phyloP scores from a whole-genome alignment of 2,797 vertebrate genomes.

The Gadopsis marmoratus region DNA sequence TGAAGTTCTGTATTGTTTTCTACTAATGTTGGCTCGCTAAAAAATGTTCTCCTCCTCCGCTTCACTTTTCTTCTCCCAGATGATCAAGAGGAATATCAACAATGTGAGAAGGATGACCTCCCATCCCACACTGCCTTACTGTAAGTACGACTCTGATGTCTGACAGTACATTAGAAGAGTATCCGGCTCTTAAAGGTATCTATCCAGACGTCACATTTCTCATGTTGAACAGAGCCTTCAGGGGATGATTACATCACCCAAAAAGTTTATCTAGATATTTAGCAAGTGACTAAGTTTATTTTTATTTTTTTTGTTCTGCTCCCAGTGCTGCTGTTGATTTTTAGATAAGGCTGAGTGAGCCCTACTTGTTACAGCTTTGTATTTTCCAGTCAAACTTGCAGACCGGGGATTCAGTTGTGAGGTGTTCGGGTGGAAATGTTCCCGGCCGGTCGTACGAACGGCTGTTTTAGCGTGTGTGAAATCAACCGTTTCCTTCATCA shows the following conservation, averaged over 20 bases:
- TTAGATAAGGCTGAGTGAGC: conserved; percentile 36
- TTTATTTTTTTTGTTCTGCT: conserved; percentile 10
- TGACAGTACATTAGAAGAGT: conserved; percentile 36
- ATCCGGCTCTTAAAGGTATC: conserved; percentile 27
- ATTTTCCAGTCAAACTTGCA: conserved; percentile 43
- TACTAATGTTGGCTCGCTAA: background rate
- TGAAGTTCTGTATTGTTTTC: conserved; percentile 21
- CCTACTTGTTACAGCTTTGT: conserved; percentile 24
- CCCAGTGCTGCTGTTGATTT: conserved; percentile 27
- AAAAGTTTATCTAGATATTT: conserved; percentile 32
- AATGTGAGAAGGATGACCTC: conserved; percentile 99
- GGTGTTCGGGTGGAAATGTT: conserved; percentile 32
- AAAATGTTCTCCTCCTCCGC: conserved; percentile 13
- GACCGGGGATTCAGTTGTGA: conserved; percentile 23
- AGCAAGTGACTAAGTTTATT: conserved; percentile 17
- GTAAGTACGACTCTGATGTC: conserved; percentile 85
- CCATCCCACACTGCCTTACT: conserved; percentile 97
- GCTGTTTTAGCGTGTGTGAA: conserved; percentile 19
- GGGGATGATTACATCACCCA: conserved; percentile 36
- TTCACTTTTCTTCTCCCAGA: conserved; percentile 81
- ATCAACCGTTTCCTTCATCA: conserved; percentile 39
- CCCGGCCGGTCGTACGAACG: conserved; percentile 19
- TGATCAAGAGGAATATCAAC: conserved; percentile 97
- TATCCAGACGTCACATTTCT: conserved; percentile 29
- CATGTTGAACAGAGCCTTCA: conserved; percentile 18